Percentiles rank a stretch among this genome's conserved stretches.
Evolutionary conservation across 2,888 invertebrate species (phyloP).

Genomic region (Brachypalpus laphriformis): DNA sequence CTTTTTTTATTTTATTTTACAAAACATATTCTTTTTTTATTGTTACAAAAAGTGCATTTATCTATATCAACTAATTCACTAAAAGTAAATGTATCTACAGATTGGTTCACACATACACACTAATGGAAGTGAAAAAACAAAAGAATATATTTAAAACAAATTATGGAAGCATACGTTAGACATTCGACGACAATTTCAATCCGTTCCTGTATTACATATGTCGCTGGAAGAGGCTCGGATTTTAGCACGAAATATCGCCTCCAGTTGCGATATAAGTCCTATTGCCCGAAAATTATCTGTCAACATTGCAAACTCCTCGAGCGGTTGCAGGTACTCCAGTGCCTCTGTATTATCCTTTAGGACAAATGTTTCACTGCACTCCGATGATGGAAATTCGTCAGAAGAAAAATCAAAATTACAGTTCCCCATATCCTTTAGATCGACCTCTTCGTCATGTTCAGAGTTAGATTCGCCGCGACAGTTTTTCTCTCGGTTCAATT

Average conservation of each 20-base stretch:
- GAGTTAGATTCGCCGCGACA: too few species aligned
- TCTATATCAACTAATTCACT: slow-evolving; percentile 65
- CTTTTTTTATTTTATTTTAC: too few species aligned
- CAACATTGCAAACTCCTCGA: too few species aligned
- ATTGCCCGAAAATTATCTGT: too few species aligned
- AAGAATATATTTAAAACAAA: slow-evolving; percentile 56
- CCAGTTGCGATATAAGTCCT: too few species aligned
- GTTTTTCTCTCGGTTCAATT: too few species aligned
- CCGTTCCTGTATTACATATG: background rate
- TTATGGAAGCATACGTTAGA: slow-evolving; percentile 69
- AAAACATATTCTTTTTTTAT: too few species aligned
- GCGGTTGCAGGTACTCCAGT: slow-evolving; percentile 78
- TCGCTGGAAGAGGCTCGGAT: slow-evolving; percentile 17
- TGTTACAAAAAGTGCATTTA: slow-evolving; percentile 66
- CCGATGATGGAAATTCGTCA: slow-evolving; percentile 48
- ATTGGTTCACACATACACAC: too few species aligned
- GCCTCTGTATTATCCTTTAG: slow-evolving; percentile 76
- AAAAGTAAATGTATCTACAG: slow-evolving; percentile 47
- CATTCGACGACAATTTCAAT: slow-evolving; percentile 23
- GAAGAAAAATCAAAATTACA: slow-evolving; percentile 33
- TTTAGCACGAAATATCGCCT: slow-evolving; percentile 77
- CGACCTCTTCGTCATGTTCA: slow-evolving; percentile 32
- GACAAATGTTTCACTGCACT: slow-evolving; percentile 32
- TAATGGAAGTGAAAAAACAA: slow-evolving; percentile 69
- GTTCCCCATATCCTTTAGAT: background rate